Evolutionary conservation across 2,888 invertebrate genomes (phyloP), one percentile per base, ranked within the genome.

Genomic region (Heliconius ismenius): DNA sequence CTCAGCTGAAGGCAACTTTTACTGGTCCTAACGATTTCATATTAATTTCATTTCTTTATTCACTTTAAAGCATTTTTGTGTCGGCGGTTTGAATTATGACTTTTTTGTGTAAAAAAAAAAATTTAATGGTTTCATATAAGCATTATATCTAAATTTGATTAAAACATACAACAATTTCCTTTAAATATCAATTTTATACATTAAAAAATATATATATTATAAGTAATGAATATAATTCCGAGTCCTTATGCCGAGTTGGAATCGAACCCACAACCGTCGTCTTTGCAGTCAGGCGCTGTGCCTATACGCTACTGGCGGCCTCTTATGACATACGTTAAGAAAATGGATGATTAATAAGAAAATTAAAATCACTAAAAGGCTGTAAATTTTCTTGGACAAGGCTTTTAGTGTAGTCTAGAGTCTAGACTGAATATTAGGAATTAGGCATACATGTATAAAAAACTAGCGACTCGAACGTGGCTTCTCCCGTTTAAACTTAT

Each of bases 381-480:
- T 11, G 54, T 69, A 69, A 69, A 69, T 69, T 69, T 39, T 39
- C 26, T 28, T 28, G 54, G 49, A 69, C 54, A 54, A 69, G n/a
- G 69, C 69, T 69, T 69, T 69, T 69, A 69, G 54, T 32, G n/a
- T 10, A 68, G 43, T 49, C 26, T 67, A 26, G 1, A 49, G 69
- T 54, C 54, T 69, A 69, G 69, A 69, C 69, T 54, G 13, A n/a
- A 15, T 54, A 49, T 49, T 68, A 58, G 58, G n/a, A n/a, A n/a
- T 58, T 58, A 32, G 32, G 28, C 11, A 36, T 36, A 49, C 39
- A 39, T 65, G 13, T 36, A 65, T 32, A n/a, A n/a, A 65, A 21
- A 3, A 21, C 21, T 21, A 21, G 21, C 9, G 49, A 49, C 2
- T 18, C 21, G 7, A 49, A 49, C 9, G 49, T 18, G 9, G 49